A percentile compares a stretch with the other conserved stretches of the same genome.
These are phyloP conservation scores for Delia radicum DNA, from an alignment of 1,140 invertebrate genomes.

Conservation along the genomic window DNA sequence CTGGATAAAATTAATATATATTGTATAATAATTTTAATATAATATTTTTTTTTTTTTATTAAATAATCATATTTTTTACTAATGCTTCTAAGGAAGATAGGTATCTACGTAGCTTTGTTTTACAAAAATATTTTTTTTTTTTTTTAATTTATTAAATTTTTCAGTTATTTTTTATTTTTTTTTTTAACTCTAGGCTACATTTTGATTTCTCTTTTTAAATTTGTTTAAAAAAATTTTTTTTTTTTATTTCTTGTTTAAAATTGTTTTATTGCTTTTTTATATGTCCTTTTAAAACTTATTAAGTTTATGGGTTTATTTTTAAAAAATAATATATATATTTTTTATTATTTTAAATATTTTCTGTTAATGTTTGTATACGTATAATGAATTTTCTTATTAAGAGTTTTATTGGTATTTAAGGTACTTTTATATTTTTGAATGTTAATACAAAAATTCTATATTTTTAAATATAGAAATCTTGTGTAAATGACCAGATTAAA, in stretches of 20 bases:
- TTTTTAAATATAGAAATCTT: not conserved
- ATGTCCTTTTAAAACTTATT: not conserved
- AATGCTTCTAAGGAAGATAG: constrained; percentile 29
- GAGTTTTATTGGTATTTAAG: not conserved
- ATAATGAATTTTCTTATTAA: not conserved
- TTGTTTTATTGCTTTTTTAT: constrained; percentile 5
- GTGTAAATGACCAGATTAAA: not conserved
- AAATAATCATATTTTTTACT: not conserved
- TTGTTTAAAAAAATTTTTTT: too few relatives aligned
- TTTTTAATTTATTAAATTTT: not conserved
- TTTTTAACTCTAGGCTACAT: constrained; percentile 11
- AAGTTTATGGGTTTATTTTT: not conserved
- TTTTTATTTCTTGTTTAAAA: constrained; percentile 8
- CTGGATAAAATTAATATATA: not conserved
- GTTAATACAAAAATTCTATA: not conserved
- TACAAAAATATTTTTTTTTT: constrained; percentile 32
- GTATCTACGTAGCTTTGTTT: constrained; percentile 34
- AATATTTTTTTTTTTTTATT: not conserved
- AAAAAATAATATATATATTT: constrained; percentile 1
- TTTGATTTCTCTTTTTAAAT: constrained; percentile 12
- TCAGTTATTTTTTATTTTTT: not conserved
- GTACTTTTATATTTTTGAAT: not conserved
- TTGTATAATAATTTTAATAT: not conserved
- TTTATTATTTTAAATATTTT: not conserved
- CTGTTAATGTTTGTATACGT: not conserved